A percentile compares a stretch with the other conserved stretches of the same genome.
These are phyloP conservation scores for Calyptomena viridis DNA, from an alignment of 2,113 vertebrate species.

Conservation along the genomic window DNA sequence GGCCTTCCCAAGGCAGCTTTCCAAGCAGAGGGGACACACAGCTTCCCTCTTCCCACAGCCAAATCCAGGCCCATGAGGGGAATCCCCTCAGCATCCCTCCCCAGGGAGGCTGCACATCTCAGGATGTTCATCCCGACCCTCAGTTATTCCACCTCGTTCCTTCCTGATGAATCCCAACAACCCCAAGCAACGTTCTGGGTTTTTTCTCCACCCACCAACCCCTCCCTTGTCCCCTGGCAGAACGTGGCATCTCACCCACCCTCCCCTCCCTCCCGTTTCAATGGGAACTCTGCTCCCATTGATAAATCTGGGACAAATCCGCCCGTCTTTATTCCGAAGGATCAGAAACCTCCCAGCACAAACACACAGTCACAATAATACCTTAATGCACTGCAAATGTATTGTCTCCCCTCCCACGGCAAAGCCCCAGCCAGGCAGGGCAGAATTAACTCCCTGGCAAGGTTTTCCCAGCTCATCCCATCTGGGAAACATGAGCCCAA, in stretches of 20 bases:
- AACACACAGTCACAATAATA: background rate
- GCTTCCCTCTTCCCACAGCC: background rate
- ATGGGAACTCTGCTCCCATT: slow-evolving; percentile 14
- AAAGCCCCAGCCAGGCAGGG: background rate
- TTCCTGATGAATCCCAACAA: accelerated
- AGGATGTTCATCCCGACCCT: background rate
- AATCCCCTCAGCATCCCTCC: background rate
- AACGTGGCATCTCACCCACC: background rate
- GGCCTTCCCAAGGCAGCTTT: background rate
- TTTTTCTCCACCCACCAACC: background rate
- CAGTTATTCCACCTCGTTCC: background rate
- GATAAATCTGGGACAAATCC: slow-evolving; percentile 41
- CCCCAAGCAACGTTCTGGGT: background rate
- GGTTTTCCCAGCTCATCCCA: background rate
- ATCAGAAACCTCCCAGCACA: background rate
- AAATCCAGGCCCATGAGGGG: accelerated
- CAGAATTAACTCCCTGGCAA: background rate
- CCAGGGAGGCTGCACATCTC: background rate
- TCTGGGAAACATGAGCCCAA: background rate
- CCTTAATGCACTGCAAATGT: slow-evolving; percentile 11
- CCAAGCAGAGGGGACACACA: background rate
- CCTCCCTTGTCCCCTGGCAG: background rate
- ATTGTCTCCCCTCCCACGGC: background rate
- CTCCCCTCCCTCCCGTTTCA: background rate
- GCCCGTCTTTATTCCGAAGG: background rate